Evolutionary conservation across 2,888 invertebrate species (phyloP).

Genomic region (Cephus pygmeus): DNA sequence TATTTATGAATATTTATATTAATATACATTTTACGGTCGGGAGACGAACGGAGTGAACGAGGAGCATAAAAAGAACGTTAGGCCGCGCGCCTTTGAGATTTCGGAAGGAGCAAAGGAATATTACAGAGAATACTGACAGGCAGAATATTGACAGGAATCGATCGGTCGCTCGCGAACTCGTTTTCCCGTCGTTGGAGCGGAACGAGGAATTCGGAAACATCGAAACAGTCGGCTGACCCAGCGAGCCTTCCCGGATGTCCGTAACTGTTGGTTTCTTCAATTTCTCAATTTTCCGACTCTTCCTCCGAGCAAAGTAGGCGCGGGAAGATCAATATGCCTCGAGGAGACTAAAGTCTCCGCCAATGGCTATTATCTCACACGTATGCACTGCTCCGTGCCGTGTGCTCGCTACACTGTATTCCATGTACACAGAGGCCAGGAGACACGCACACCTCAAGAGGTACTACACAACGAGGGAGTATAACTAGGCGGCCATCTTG

Average conservation of each 20-base stretch:
- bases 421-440: slow-evolving; percentile 43
- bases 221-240: not conserved
- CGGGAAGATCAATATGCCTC: slow-evolving; percentile 9
- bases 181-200: not conserved
- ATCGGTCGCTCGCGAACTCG: not conserved
- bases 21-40: slow-evolving; percentile 62
- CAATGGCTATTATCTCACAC: slow-evolving; percentile 58
- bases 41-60: not conserved
- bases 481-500: slow-evolving; percentile 64
- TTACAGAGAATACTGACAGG: not conserved
- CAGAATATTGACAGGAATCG: too few species aligned
- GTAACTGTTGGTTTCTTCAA: not conserved
- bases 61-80: not conserved
- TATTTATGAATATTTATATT: slow-evolving; percentile 67
- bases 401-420: slow-evolving; percentile 46
- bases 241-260: not conserved
- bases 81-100: not conserved
- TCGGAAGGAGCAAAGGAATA: not conserved
- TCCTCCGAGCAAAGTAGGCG: not conserved
- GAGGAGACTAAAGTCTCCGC: slow-evolving; percentile 48
- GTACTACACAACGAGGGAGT: slow-evolving; percentile 31
- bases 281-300: not conserved
- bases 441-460: slow-evolving; percentile 14
- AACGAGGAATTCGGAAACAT: not conserved
- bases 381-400: slow-evolving; percentile 40